Percentiles rank a stretch among this genome's conserved stretches.
Evolutionary conservation across 2,888 invertebrate genomes (phyloP).

Genomic region (Cremastinae sp.): DNA sequence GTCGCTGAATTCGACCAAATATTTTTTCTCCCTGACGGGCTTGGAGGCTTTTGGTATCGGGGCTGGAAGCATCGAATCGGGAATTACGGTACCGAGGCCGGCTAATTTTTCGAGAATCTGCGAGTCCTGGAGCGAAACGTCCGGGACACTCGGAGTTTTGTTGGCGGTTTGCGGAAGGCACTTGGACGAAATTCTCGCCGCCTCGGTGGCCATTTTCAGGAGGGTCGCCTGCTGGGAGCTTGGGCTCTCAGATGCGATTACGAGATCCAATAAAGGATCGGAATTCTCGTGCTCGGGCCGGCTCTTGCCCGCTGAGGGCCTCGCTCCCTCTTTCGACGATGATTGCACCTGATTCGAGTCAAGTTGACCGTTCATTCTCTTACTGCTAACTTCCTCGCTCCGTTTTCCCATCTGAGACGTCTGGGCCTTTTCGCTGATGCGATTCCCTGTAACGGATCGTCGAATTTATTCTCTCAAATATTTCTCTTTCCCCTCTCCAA

Average conservation of each 20-base stretch:
- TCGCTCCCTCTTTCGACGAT: constrained; percentile 37
- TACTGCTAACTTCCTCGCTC: constrained; percentile 36
- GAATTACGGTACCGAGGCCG: constrained; percentile 59
- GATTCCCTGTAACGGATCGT: constrained; percentile 63
- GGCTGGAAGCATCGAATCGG: constrained; percentile 48
- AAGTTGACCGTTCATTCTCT: constrained; percentile 48
- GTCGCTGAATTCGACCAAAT: constrained; percentile 76
- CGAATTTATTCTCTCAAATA: constrained; percentile 49
- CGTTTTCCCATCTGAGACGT: constrained; percentile 74
- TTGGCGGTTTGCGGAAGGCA: constrained; percentile 54
- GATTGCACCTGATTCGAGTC: constrained; percentile 57
- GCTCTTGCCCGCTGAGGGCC: constrained; percentile 30
- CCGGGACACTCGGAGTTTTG: constrained; percentile 62
- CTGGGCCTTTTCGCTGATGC: constrained; percentile 56
- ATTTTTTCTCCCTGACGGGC: constrained; percentile 67
- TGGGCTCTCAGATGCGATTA: constrained; percentile 76
- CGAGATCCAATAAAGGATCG: constrained; percentile 77
- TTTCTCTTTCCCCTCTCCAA: constrained; percentile 20
- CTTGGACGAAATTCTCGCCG: constrained; percentile 72
- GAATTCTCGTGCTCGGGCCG: constrained; percentile 50
- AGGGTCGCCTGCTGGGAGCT: constrained; percentile 73
- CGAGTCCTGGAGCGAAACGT: constrained; percentile 63
- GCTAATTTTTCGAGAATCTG: constrained; percentile 70
- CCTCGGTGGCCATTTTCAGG: constrained; percentile 72
- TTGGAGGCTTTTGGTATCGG: constrained; percentile 21